These are phyloP conservation scores for Epinephelus moara DNA, from an alignment of 2,113 vertebrate species.

Conservation along the genomic window DNA sequence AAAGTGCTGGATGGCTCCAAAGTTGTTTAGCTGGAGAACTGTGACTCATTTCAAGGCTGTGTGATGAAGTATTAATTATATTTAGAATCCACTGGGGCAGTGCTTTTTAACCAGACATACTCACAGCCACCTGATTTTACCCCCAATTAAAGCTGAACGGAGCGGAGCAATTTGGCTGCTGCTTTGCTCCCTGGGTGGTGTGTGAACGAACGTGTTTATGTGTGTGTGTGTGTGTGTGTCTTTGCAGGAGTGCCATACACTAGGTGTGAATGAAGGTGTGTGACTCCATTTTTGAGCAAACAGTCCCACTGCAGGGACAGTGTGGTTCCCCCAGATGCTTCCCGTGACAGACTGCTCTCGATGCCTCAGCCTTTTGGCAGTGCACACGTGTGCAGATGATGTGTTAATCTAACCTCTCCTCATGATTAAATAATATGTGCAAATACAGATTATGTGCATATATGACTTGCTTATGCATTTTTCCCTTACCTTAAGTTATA, in stretches of 20 bases:
- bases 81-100: conserved; percentile 60
- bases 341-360: conserved; percentile 26
- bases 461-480: conserved; percentile 6
- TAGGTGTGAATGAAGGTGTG: conserved; percentile 42
- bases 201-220: conserved; percentile 24
- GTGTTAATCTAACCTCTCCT: conserved; percentile 45
- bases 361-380: conserved; percentile 14
- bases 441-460: conserved; percentile 29
- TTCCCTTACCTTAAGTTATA: conserved; percentile 5
- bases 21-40: conserved; percentile 51
- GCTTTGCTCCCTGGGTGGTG: conserved; percentile 36
- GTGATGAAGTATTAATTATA: conserved; percentile 81
- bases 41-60: conserved; percentile 70
- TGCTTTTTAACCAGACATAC: conserved; percentile 63
- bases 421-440: conserved; percentile 48
- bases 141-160: conserved; percentile 74
- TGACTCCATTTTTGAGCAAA: conserved; percentile 52
- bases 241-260: not conserved
- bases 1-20: conserved; percentile 39
- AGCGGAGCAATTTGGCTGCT: conserved; percentile 48
- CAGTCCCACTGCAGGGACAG: conserved; percentile 61
- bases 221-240: conserved; percentile 7
- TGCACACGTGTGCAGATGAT: conserved; percentile 37
- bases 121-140: conserved; percentile 71
- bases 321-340: conserved; percentile 27